These are phyloP conservation scores for Biston betularia DNA, from an alignment of 2,888 invertebrate genomes.

Conservation along the genomic window DNA sequence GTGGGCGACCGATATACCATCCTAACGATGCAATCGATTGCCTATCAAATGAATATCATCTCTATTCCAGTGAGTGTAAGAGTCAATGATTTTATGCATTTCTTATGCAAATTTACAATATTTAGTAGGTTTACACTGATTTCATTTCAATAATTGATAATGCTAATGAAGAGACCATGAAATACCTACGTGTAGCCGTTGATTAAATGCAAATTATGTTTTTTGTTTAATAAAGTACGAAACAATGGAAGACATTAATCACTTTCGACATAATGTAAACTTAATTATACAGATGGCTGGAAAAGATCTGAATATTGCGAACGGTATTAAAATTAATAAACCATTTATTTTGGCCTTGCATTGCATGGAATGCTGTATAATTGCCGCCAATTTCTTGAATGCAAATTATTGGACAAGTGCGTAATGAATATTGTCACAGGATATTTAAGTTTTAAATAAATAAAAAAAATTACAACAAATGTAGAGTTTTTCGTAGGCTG, in stretches of 20 bases:
- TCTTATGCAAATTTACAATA: constrained; percentile 69
- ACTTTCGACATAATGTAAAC: constrained; percentile 24
- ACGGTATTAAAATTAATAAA: constrained; percentile 4
- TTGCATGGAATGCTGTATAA: constrained; percentile 12
- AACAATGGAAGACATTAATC: constrained; percentile 41
- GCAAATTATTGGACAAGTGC: too few species aligned
- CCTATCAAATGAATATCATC: constrained; percentile 48
- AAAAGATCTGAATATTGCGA: constrained; percentile 13
- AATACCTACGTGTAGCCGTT: constrained; percentile 50
- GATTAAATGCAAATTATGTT: constrained; percentile 44
- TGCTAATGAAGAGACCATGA: constrained; percentile 67
- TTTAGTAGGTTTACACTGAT: constrained; percentile 62
- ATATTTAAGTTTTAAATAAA: not conserved
- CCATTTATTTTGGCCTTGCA: constrained; percentile 15
- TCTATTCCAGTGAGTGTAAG: constrained; percentile 47
- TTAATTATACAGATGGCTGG: constrained; percentile 27
- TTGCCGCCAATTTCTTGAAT: not conserved
- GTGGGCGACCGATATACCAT: constrained; percentile 68
- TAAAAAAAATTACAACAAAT: too few species aligned
- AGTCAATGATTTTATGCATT: constrained; percentile 49
- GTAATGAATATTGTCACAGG: not conserved
- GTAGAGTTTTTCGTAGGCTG: too few species aligned
- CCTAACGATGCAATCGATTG: constrained; percentile 60
- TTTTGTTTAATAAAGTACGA: constrained; percentile 32
- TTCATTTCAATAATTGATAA: constrained; percentile 77